Percentiles rank a stretch among this genome's conserved stretches.
Evolutionary conservation across 2,113 vertebrate genomes (phyloP).

Genomic region (Chloropsis hardwickii): DNA sequence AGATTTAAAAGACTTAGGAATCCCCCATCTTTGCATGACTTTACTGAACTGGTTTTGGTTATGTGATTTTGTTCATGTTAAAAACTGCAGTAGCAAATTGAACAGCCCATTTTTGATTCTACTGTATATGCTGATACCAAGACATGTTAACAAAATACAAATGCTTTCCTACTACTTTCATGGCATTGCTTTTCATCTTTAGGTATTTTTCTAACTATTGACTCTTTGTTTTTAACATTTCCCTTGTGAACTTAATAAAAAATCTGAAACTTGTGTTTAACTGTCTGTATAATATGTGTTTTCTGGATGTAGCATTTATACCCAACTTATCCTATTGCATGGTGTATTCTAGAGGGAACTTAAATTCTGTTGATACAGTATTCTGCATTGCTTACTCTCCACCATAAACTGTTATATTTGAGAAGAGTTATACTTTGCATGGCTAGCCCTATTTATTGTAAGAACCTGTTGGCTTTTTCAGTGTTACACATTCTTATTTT

Average conservation of each 20-base stretch:
- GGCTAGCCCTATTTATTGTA: neutral
- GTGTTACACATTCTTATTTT: neutral
- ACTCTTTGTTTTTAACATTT: slow-evolving; percentile 44
- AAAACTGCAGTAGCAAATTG: neutral
- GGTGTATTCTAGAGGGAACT: neutral
- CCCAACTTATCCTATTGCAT: neutral
- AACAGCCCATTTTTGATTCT: neutral
- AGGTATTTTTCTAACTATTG: slow-evolving; percentile 28
- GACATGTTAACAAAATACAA: neutral
- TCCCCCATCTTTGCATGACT: neutral
- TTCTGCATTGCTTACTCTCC: neutral
- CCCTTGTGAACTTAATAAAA: neutral
- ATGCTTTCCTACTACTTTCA: neutral
- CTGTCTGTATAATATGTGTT: neutral
- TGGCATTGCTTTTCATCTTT: neutral
- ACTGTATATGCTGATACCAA: neutral
- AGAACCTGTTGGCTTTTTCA: slow-evolving; percentile 21
- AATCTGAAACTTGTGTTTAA: slow-evolving; percentile 15
- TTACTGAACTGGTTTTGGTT: neutral
- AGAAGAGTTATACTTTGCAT: neutral
- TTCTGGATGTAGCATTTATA: neutral
- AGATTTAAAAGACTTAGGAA: neutral
- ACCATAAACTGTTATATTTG: neutral
- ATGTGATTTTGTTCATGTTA: neutral
- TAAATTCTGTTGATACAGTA: neutral